Base-by-base conservation (phyloP, 2,113 vertebrate genomes). In the Mus pahari region DNA sequence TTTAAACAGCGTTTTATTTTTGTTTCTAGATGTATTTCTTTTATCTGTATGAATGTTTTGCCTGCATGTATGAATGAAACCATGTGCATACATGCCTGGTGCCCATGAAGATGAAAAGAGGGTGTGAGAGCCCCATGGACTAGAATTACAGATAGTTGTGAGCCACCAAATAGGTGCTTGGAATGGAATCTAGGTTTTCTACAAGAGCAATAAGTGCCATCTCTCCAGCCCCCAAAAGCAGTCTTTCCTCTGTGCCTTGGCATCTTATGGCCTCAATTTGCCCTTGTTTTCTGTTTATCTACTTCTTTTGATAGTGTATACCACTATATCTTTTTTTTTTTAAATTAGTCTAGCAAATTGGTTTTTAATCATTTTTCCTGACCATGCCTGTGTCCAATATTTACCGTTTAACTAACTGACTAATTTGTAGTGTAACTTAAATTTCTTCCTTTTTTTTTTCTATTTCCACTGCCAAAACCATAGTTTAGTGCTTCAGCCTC, bases 281-380 rank as follows among this genome's bases (percentile, higher is more conserved):
- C 39, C 87, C 92, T 87, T 9, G 28, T 96, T 86, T 95, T 55
- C 14, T 94, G 8, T 91, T 96, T 50, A 48, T 90, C 24, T 70
- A 55, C 28, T 92, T 33, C 39, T 92, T 91, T 94, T 77, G n/a
- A 71, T 79, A 92, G 39, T 93, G 68, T 31, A 45, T 87, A 33
- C 12, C 60, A 91, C n/a, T 92, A 2, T 92, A 90, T 53, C 28
- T 60, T 60, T 60, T 92, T 92, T 70, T 55, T 74, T 42, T 60
- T 31, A 20, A 60, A 2, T 86, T 62, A 92, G 31, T 68, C 78
- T 83, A 19, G 36, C 39, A 95, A 3, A 45, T 20, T 87, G 48
- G 4, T 64, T 97, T 75, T 96, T 91, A 55, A 89, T 89, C 92
- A 94, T 91, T 77, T 89, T 77, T 83, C 16, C 88, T 26, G 28